Evolutionary conservation across 1,140 invertebrate genomes (phyloP), one percentile per base, ranked within the genome.

Genomic region (Arctopsyche grandis): DNA sequence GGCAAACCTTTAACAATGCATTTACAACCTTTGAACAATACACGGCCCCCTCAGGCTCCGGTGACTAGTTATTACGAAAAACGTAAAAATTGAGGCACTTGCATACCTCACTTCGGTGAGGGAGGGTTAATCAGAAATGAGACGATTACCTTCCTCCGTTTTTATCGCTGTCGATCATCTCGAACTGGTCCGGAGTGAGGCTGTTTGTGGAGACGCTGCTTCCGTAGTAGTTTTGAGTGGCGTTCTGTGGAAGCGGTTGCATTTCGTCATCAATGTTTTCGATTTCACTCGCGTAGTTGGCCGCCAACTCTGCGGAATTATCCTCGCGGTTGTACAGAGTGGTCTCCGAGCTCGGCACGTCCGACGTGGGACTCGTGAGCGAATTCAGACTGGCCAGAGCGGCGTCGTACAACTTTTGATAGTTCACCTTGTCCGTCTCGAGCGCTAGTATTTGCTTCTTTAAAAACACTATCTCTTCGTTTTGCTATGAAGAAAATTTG

Each of bases 401-500:
- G 52, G 87, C 87, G 60, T 88, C 88, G 83, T 89, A 88, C 9
- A 89, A 79, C 79, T 87, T 88, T 84, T 91, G 89, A 77, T 91
- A 87, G 79, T 90, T 89, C 9, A 87, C 83, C 83, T 91, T 91
- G 76, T 91, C 90, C 26, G 89, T 89, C 81, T 91, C 90, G 63
- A 91, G 83, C 24, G 85, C 83, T 52, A 86, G 85, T 77, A 89
- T 85, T 84, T 91, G 89, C 78, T 89, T 87, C 83, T 90, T 89
- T 7, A 91, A 84, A 77, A 88, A 83, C 81, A 90, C 87, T 77
- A 91, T 89, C 83, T 91, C 90, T 85, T 89, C 88, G 5, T 86
- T 86, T 86, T 90, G 86, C 21, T 66, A 26, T 86, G 84, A 81
- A 86, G 80, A 44, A 87, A 79, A 1, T 44, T 38, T 43, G 12